phyloP scores from a whole-genome alignment of 2,888 invertebrate species.

The Chloroclysta siterata region DNA sequence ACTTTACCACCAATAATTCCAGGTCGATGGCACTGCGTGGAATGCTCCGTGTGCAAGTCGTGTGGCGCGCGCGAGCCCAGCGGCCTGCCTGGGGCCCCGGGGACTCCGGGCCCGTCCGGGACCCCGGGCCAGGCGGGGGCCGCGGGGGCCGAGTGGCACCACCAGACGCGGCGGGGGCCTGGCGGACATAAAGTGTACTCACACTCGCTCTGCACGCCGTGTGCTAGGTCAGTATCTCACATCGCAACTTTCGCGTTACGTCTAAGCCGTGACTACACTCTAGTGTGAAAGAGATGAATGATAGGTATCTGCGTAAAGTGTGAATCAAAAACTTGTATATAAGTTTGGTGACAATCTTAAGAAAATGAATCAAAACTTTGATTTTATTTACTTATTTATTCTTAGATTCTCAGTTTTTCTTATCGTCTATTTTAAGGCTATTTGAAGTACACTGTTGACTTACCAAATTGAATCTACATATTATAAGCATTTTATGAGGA shows the following conservation, averaged over 20 bases:
- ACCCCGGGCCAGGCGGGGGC: constrained; percentile 24
- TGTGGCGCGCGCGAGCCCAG: constrained; percentile 79
- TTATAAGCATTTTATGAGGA: no score
- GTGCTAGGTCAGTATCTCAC: constrained; percentile 85
- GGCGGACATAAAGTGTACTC: constrained; percentile 81
- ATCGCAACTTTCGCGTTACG: background rate
- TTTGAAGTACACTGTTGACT: no score
- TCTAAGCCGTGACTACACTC: constrained; percentile 15
- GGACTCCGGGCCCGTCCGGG: constrained; percentile 9
- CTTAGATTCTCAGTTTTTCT: no score
- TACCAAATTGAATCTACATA: no score
- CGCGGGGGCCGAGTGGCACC: constrained; percentile 68
- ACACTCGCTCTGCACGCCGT: constrained; percentile 88
- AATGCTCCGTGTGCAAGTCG: constrained; percentile 89
- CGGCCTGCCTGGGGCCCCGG: constrained; percentile 13
- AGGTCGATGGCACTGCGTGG: constrained; percentile 94
- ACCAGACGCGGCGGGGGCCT: constrained; percentile 78
- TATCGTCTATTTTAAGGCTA: no score
- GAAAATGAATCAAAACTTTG: no score
- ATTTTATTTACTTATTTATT: no score
- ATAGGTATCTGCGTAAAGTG: background rate
- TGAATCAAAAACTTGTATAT: background rate
- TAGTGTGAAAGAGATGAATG: constrained; percentile 6
- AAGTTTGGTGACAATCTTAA: background rate
- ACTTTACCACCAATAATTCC: constrained; percentile 21